phyloP scores from a whole-genome alignment of 2,113 vertebrate genomes.

The Nothobranchius furzeri region DNA sequence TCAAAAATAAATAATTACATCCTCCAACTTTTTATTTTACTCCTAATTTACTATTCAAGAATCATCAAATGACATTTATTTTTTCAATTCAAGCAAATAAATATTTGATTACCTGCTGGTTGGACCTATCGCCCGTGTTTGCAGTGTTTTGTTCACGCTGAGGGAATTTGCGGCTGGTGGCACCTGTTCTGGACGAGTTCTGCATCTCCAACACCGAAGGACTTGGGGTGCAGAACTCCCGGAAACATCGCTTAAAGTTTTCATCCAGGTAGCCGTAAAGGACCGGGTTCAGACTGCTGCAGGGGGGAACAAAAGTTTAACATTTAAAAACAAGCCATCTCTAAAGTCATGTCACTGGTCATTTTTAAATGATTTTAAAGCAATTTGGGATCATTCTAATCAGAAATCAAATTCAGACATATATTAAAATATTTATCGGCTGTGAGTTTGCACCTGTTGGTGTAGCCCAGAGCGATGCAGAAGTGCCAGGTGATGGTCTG shows the following conservation, averaged over 20 bases:
- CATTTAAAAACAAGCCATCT: neutral
- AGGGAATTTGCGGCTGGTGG: constrained; percentile 73
- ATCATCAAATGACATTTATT: no score
- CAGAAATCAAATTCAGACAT: no score
- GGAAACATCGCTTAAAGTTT: constrained; percentile 99
- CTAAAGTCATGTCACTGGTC: no score
- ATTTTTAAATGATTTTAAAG: no score
- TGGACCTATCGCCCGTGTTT: constrained; percentile 91
- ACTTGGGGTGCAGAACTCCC: constrained; percentile 95
- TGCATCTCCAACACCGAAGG: constrained; percentile 89
- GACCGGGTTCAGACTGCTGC: constrained; percentile 91
- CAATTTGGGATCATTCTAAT: no score
- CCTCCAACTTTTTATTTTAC: no score
- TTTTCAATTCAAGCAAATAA: no score
- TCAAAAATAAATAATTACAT: no score
- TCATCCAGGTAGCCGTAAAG: constrained; percentile 98
- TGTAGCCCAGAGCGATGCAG: constrained; percentile 97
- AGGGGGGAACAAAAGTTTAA: neutral
- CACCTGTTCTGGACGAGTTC: constrained; percentile 85
- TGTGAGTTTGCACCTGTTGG: constrained; percentile 85
- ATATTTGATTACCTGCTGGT: constrained; percentile 87
- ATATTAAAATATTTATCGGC: no score
- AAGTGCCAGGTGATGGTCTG: constrained; percentile 98
- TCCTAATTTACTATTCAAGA: no score
- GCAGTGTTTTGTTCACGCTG: constrained; percentile 87